These are phyloP conservation scores for Megalonaias nervosa DNA, from an alignment of 1,140 invertebrate genomes.

Conservation along the genomic window DNA sequence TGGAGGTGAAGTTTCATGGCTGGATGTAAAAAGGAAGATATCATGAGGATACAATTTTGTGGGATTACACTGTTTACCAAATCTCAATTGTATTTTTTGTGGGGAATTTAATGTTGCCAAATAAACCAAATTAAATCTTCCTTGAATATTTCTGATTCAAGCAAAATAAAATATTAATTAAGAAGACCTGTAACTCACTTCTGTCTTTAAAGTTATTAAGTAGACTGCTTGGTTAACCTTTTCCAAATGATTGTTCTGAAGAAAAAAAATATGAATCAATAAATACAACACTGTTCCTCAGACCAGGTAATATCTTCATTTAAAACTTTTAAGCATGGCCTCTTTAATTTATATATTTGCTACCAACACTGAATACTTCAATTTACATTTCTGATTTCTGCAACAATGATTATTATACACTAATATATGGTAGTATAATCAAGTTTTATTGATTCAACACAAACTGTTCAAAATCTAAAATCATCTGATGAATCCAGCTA, in stretches of 20 bases:
- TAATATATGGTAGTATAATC: no score
- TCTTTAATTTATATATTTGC: no score
- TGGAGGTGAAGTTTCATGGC: no score
- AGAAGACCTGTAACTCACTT: conserved; percentile 43
- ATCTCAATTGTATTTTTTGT: neutral
- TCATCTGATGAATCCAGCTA: no score
- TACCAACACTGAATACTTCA: no score
- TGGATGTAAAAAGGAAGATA: neutral
- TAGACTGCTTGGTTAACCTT: conserved; percentile 66
- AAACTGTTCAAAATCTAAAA: no score
- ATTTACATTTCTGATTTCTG: no score
- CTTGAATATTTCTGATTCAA: neutral
- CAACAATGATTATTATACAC: no score
- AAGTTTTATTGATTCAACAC: no score
- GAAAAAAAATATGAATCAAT: conserved; percentile 6
- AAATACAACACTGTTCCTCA: no score
- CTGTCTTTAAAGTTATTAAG: conserved; percentile 63
- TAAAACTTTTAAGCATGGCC: no score
- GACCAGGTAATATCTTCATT: no score
- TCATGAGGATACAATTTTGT: neutral
- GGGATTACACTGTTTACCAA: neutral
- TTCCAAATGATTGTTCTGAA: conserved; percentile 65
- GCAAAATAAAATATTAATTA: conserved; percentile 1
- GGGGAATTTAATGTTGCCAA: neutral
- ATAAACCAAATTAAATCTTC: neutral